phyloP scores from a whole-genome alignment of 2,888 invertebrate species.

The Ectemnius cavifrons region DNA sequence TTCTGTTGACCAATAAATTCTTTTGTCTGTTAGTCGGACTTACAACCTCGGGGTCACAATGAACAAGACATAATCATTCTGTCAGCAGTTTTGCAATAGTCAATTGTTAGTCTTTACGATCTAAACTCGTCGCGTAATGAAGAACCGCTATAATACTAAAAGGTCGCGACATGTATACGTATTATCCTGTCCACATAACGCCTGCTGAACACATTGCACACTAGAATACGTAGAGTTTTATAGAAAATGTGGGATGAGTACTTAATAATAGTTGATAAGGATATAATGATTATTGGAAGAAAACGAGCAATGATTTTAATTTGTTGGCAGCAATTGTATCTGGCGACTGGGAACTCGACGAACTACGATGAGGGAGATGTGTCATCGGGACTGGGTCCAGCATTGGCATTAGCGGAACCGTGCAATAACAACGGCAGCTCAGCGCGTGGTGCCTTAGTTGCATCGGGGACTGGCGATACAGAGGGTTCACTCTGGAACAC shows the following conservation, averaged over 20 bases:
- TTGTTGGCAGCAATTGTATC: constrained; percentile 85
- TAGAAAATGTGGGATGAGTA: not conserved
- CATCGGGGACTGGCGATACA: constrained; percentile 75
- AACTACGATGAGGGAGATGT: constrained; percentile 80
- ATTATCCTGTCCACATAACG: not conserved
- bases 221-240: not conserved
- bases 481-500: constrained; percentile 80
- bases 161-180: not conserved
- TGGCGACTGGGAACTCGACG: constrained; percentile 84
- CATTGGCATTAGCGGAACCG: constrained; percentile 80
- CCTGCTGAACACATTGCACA: not conserved
- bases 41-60: not conserved
- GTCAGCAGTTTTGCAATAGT: not conserved
- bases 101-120: not conserved
- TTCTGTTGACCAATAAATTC: not conserved
- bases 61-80: not conserved
- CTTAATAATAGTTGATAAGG: too few relatives aligned
- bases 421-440: constrained; percentile 71
- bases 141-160: not conserved
- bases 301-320: not conserved
- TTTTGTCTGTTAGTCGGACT: not conserved
- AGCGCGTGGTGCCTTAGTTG: constrained; percentile 71
- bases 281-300: not conserved
- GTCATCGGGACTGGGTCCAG: constrained; percentile 72
- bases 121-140: not conserved